phyloP scores from a whole-genome alignment of 2,888 invertebrate genomes.

The Lasioglossum vierecki region DNA sequence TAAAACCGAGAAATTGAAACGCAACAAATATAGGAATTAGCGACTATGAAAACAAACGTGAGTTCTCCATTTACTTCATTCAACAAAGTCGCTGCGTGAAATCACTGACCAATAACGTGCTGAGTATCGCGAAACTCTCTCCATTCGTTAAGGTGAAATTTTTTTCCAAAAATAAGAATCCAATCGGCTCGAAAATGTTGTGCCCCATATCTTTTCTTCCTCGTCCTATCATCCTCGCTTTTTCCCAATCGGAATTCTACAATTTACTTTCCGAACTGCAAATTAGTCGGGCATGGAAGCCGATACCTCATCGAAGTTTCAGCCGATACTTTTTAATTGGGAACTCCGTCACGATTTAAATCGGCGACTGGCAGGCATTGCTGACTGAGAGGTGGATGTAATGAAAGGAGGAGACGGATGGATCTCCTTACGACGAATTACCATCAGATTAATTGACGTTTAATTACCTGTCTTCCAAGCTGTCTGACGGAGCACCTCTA shows the following conservation, averaged over 20 bases:
- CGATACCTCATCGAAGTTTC: slow-evolving; percentile 52
- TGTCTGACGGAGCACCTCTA: neutral
- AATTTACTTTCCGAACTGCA: slow-evolving; percentile 8
- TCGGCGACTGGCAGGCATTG: neutral
- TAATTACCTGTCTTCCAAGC: slow-evolving; percentile 11
- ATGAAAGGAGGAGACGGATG: slow-evolving; percentile 15
- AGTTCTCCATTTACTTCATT: neutral
- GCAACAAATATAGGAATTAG: neutral
- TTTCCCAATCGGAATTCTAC: neutral
- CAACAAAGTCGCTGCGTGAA: neutral
- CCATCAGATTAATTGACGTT: slow-evolving; percentile 24
- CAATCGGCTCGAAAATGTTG: neutral
- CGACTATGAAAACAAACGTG: neutral
- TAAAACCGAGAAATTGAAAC: neutral
- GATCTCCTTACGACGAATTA: neutral
- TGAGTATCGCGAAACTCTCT: neutral
- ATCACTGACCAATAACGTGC: neutral
- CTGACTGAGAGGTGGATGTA: neutral
- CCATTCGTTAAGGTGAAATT: neutral
- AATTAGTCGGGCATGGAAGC: slow-evolving; percentile 32
- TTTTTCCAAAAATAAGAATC: neutral
- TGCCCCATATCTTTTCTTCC: neutral
- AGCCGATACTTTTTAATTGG: slow-evolving; percentile 73
- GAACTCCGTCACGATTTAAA: slow-evolving; percentile 48
- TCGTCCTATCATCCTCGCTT: neutral